These are phyloP conservation scores for Brachypodius melanocephalos DNA, from an alignment of 2,113 vertebrate species.

Conservation along the genomic window DNA sequence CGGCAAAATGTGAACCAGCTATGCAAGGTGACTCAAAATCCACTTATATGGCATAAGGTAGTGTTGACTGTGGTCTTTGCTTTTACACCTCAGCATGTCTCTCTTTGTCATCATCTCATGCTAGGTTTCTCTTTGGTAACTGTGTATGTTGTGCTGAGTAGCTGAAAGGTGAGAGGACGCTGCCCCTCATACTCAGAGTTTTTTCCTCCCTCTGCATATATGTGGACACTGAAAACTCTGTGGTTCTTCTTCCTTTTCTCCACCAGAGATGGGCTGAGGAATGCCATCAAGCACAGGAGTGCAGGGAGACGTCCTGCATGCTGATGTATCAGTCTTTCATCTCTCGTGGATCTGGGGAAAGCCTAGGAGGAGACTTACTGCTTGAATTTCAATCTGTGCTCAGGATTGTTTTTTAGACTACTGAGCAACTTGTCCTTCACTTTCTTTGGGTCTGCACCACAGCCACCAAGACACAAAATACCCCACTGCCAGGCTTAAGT, in stretches of 20 bases:
- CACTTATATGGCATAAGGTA: background rate
- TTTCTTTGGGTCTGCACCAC: background rate
- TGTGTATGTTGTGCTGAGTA: rapidly evolving
- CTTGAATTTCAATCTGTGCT: rapidly evolving
- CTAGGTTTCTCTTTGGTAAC: background rate
- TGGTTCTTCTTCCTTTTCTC: background rate
- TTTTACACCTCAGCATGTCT: background rate
- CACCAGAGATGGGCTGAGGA: background rate
- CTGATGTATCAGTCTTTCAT: background rate
- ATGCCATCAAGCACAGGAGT: background rate
- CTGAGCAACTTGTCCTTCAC: background rate
- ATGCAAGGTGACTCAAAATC: background rate
- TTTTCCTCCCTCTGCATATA: background rate
- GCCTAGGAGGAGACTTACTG: background rate
- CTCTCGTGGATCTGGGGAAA: background rate
- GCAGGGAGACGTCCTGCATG: background rate
- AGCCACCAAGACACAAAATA: background rate
- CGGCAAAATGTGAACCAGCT: background rate
- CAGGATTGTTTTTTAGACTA: background rate
- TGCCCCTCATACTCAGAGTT: background rate
- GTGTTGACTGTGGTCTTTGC: background rate
- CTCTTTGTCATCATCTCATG: background rate
- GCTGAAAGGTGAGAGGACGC: background rate
- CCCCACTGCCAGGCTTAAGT: background rate
- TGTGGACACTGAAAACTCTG: background rate